Percentiles rank a stretch among this genome's conserved stretches.
Evolutionary conservation across 2,113 vertebrate genomes (phyloP).

Genomic region (Chroicocephalus ridibundus): DNA sequence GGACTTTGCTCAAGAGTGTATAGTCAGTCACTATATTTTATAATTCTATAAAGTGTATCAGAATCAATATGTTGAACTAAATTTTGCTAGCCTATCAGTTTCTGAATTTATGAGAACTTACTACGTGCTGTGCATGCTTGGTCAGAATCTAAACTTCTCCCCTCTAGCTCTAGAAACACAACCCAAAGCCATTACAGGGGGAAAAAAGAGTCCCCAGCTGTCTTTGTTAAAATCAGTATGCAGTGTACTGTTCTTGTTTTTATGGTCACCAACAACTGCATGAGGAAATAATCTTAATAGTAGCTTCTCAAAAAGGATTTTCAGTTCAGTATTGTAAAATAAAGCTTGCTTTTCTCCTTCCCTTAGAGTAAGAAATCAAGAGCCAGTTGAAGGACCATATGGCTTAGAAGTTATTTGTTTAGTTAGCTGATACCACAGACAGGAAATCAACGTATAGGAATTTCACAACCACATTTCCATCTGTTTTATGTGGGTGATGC

Average conservation of each 20-base stretch:
- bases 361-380: background rate
- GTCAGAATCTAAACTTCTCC: background rate
- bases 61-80: background rate
- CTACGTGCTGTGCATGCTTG: background rate
- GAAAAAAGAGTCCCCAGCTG: background rate
- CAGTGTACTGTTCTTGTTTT: background rate
- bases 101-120: background rate
- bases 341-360: background rate
- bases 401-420: slow-evolving; percentile 54
- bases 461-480: slow-evolving; percentile 52
- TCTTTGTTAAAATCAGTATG: background rate
- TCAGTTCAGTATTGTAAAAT: background rate
- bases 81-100: background rate
- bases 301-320: background rate
- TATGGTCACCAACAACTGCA: background rate
- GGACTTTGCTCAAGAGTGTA: background rate
- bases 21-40: background rate
- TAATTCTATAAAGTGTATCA: background rate
- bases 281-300: background rate
- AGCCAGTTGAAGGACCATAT: slow-evolving; percentile 26
- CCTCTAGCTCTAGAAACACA: background rate
- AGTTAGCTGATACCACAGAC: slow-evolving; percentile 52
- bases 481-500: slow-evolving; percentile 57
- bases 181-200: background rate
- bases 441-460: slow-evolving; percentile 59